phyloP scores from a whole-genome alignment of 2,797 vertebrate species.

The Petrocephalus schoutedeni region DNA sequence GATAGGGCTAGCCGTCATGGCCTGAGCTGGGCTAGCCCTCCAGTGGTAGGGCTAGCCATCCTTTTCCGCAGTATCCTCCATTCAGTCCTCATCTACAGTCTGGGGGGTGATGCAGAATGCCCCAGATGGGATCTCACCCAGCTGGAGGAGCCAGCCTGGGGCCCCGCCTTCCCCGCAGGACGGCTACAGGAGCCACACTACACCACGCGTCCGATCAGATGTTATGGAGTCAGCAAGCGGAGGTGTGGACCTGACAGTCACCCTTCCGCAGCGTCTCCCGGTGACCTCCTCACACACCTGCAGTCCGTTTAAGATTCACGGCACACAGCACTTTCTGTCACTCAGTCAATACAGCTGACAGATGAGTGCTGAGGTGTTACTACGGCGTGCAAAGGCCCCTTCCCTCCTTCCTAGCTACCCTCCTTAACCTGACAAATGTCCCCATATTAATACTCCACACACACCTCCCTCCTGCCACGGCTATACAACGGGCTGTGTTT shows the following conservation, averaged over 20 bases:
- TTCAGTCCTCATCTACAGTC: neutral
- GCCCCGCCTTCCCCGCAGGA: neutral
- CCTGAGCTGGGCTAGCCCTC: neutral
- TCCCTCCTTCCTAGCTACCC: neutral
- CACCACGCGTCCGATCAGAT: constrained; percentile 59
- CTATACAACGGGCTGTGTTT: neutral
- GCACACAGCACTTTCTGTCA: constrained; percentile 26
- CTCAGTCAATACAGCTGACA: constrained; percentile 34
- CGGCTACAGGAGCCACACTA: neutral
- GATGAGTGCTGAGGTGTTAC: constrained; percentile 48
- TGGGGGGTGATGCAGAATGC: neutral
- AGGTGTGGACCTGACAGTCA: constrained; percentile 64
- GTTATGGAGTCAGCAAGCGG: constrained; percentile 71
- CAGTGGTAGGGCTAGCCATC: neutral
- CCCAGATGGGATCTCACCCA: neutral
- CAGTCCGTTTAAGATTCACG: constrained; percentile 43
- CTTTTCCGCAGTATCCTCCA: neutral
- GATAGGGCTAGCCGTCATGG: neutral
- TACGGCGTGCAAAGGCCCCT: constrained; percentile 29
- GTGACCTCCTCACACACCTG: constrained; percentile 51
- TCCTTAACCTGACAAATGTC: neutral
- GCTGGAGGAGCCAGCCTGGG: neutral
- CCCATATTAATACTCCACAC: neutral
- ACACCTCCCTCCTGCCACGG: neutral
- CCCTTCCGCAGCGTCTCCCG: constrained; percentile 64